Evolutionary conservation across 2,888 invertebrate genomes (phyloP).

Genomic region (Protodeltote pygarga): DNA sequence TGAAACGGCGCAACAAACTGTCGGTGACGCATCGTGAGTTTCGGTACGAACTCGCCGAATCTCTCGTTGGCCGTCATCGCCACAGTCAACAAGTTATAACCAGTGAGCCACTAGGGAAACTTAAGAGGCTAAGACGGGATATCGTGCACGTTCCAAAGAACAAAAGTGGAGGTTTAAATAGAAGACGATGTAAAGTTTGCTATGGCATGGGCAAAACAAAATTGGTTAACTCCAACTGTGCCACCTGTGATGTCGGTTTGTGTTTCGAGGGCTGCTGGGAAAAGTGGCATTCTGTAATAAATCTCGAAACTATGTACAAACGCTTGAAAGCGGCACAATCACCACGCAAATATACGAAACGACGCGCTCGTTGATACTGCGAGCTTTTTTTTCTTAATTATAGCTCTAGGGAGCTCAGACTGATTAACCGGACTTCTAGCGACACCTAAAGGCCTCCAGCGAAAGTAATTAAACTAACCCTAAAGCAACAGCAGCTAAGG

Average conservation of each 20-base stretch:
- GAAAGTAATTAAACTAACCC: no score
- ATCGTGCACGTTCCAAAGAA: slow-evolving; percentile 18
- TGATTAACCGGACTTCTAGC: no score
- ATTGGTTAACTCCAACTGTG: slow-evolving; percentile 1
- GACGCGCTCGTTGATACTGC: no score
- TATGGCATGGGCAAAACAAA: slow-evolving; percentile 3
- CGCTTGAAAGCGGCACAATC: no score
- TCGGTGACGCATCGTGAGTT: slow-evolving; percentile 23
- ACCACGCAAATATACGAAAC: no score
- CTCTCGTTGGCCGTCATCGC: slow-evolving; percentile 10
- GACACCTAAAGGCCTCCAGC: no score
- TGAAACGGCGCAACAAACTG: slow-evolving; percentile 5
- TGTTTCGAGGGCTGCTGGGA: not conserved
- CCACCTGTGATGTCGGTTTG: not conserved
- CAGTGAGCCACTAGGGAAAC: not conserved
- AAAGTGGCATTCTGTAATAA: not conserved
- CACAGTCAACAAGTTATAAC: not conserved
- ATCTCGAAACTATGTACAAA: no score
- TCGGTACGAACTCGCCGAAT: slow-evolving; percentile 10
- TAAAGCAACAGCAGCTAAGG: no score
- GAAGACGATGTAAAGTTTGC: slow-evolving; percentile 17
- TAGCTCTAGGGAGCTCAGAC: no score
- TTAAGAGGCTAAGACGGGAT: slow-evolving; percentile 19
- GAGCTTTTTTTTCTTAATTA: no score
- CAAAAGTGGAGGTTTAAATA: not conserved